Evolutionary conservation across 2,888 invertebrate genomes (phyloP).

Genomic region (Chloroclystis v-ata): DNA sequence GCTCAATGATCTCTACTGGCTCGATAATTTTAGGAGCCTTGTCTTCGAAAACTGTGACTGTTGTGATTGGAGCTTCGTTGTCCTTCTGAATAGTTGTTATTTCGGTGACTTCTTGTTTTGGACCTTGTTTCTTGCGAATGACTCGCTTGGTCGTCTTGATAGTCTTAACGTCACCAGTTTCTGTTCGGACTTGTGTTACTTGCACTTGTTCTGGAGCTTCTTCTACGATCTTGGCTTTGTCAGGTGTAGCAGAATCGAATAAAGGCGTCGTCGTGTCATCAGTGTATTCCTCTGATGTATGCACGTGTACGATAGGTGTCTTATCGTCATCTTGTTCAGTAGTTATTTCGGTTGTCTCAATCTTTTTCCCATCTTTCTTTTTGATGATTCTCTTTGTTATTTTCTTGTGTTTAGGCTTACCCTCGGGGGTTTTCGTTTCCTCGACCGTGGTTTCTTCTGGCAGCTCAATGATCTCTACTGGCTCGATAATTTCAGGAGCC

Average conservation of each 20-base stretch:
- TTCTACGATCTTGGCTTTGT: slow-evolving; percentile 20
- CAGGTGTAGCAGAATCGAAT: slow-evolving; percentile 14
- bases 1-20: slow-evolving; percentile 27
- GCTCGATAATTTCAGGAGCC: too few relatives aligned
- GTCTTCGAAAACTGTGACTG: slow-evolving; percentile 37
- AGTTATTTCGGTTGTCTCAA: slow-evolving; percentile 9
- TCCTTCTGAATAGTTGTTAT: slow-evolving; percentile 14
- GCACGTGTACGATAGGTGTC: slow-evolving; percentile 21
- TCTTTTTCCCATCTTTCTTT: slow-evolving; percentile 20
- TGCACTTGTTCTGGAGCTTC: not conserved
- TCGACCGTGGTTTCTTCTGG: too few relatives aligned
- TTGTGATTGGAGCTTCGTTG: slow-evolving; percentile 20
- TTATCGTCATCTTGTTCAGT: slow-evolving; percentile 12
- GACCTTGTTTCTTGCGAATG: slow-evolving; percentile 35
- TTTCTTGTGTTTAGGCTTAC: too few relatives aligned
- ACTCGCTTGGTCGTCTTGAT: slow-evolving; percentile 29
- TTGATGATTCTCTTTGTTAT: slow-evolving; percentile 1
- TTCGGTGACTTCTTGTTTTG: slow-evolving; percentile 29
- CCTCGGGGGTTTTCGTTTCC: too few relatives aligned
- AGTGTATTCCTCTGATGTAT: slow-evolving; percentile 34
- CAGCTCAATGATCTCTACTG: too few relatives aligned
- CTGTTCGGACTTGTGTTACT: slow-evolving; percentile 16
- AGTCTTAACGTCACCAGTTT: slow-evolving; percentile 18
- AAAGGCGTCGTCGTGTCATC: slow-evolving; percentile 29
- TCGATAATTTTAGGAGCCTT: slow-evolving; percentile 23